Evolutionary conservation across 1,140 invertebrate genomes (phyloP), one percentile per base, ranked within the genome.

Genomic region (Chironomus tepperi): DNA sequence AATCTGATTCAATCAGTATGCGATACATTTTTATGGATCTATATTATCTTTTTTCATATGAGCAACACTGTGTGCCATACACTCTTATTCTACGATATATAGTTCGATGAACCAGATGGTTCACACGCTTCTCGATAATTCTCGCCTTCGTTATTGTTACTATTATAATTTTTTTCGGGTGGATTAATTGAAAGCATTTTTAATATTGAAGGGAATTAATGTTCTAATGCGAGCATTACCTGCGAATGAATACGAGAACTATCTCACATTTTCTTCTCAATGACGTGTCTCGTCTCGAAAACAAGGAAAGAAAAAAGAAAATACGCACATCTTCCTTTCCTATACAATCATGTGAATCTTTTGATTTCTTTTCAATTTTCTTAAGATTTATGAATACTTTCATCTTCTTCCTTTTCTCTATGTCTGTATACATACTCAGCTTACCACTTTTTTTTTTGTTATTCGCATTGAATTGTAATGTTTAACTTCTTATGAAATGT

Each of bases 121-220:
- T 70, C 65, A 70, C 65, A 70, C 65, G 65, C 65, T 70, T 70
- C 65, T 9, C 65, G 19, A 70, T 70, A 70, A 57, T 57, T 57
- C 47, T 70, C 19, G 18, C 65, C 19, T 70, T 70, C n/a, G 65
- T 18, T 18, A 21, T 10, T 21, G 18, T 57, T 12, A 12, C 47
- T 57, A 10, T 57, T 57, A 12, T 12, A 12, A 18, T 70, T 19
- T 67, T 70, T 70, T 19, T 70, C 65, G 65, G 65, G 9, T 70
- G 16, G 19, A 70, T 70, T 70, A 70, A 70, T 70, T 70, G 65
- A 70, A 70, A 18, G 18, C n/a, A 19, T 9, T 70, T 70, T 21
- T 18, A 34, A 70, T 70, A 21, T 70, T 70, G 16, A 18, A 70
- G 65, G 16, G 65, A 70, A 70, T 70, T 70, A 19, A 19, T 18